Base-by-base conservation (phyloP, 1,140 invertebrate genomes). In the Drosophila watanabei region DNA sequence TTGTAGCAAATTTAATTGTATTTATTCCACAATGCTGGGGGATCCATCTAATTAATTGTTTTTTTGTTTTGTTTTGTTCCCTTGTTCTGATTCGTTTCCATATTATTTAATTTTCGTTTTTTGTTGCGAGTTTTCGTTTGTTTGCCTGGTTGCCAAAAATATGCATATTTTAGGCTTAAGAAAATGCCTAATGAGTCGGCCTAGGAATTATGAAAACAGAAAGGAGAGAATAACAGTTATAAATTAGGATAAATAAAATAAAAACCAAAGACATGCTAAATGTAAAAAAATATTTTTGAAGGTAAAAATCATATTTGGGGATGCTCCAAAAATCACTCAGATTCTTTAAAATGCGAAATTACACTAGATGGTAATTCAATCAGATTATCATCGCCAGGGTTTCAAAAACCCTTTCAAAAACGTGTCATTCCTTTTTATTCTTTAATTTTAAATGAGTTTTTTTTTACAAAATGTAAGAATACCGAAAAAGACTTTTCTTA, bases 41-140 rank as follows among this genome's bases (percentile, higher is more conserved):
- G 60, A 60, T 69, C 52, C 51, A 48, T 69, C 48, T 71, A 73
- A 90, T 90, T 89, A 89, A 90, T 89, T 89, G 75, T 73, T 89
- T 88, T 86, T 39, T 16, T 75, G 88, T 89, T 79, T 51, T 39
- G 20, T 45, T 56, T 48, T 61, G 37, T 37, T 39, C 5, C 54
- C 30, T 58, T 63, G 64, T 70, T 78, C 66, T 75, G 65, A 77
- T 87, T 83, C 48, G 68, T 58, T 78, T 57, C 18, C 64, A 51
- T 60, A 51, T 76, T 70, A 52, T 68, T 72, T 37, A 1, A 30
- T 28, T 14, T 58, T 49, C 24, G 24, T 51, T 75, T 66, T 41
- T 32, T 61, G 60, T 66, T 64, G 28, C n/a, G 57, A 52, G 24
- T 64, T 63, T 43, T 43, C 16, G 41, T 59, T 77, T 88, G 68